Evolutionary conservation across 2,113 vertebrate genomes (phyloP).

Genomic region (Amia ocellicauda): DNA sequence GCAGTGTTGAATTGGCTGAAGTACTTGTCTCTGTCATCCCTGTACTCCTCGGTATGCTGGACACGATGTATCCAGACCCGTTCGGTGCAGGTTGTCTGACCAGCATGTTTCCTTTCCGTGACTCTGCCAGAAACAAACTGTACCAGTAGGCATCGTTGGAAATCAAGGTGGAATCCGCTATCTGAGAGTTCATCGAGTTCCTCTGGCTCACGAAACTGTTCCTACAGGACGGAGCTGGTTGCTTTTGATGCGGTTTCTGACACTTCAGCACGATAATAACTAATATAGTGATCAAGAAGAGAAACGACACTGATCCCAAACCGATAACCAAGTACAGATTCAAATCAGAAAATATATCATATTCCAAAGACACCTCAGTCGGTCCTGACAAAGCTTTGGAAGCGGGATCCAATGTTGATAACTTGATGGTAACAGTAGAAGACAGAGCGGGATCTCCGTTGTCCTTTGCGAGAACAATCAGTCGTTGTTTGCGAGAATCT

Average conservation of each 20-base stretch:
- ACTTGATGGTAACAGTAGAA: slow-evolving; percentile 51
- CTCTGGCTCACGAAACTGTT: slow-evolving; percentile 38
- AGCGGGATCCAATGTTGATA: slow-evolving; percentile 38
- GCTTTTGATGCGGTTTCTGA: too few relatives aligned
- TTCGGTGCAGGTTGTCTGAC: slow-evolving; percentile 34
- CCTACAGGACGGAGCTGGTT: too few relatives aligned
- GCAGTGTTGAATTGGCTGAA: slow-evolving; percentile 47
- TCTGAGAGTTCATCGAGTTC: slow-evolving; percentile 34
- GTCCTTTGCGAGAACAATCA: slow-evolving; percentile 21
- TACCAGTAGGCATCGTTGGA: slow-evolving; percentile 43
- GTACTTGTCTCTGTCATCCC: slow-evolving; percentile 48
- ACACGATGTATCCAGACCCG: slow-evolving; percentile 36
- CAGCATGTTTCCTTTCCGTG: slow-evolving; percentile 38
- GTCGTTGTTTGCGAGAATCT: slow-evolving; percentile 32
- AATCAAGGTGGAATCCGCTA: slow-evolving; percentile 34
- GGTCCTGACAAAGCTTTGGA: slow-evolving; percentile 49
- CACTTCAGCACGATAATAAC: too few relatives aligned
- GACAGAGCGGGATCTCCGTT: slow-evolving; percentile 58
- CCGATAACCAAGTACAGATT: too few relatives aligned
- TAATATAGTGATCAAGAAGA: too few relatives aligned
- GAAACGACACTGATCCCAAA: too few relatives aligned
- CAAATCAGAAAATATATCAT: too few relatives aligned
- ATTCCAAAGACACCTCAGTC: too few relatives aligned
- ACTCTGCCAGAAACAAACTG: slow-evolving; percentile 42
- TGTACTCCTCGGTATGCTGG: slow-evolving; percentile 48